These are phyloP conservation scores for Eueremaeus valkanovi DNA, from an alignment of 2,888 invertebrate genomes.

Conservation along the genomic window DNA sequence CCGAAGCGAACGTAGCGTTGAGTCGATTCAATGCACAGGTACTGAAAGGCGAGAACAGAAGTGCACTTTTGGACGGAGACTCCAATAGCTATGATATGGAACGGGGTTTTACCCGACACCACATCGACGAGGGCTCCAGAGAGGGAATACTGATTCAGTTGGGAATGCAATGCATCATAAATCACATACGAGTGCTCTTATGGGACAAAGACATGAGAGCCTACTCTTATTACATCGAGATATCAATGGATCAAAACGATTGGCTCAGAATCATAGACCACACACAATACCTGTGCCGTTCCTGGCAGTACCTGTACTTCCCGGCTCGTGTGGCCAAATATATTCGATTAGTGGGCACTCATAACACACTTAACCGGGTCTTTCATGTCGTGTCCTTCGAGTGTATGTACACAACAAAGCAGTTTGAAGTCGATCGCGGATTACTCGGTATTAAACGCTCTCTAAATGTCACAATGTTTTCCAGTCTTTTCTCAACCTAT, in stretches of 20 bases:
- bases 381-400: constrained; percentile 92
- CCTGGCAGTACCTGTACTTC: constrained; percentile 95
- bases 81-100: constrained; percentile 83
- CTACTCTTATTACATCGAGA: constrained; percentile 76
- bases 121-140: constrained; percentile 64
- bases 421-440: constrained; percentile 63
- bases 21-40: constrained; percentile 76
- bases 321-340: constrained; percentile 75
- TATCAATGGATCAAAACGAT: constrained; percentile 89
- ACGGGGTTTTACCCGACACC: constrained; percentile 81
- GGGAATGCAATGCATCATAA: constrained; percentile 76
- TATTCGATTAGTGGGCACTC: constrained; percentile 67
- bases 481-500: not conserved
- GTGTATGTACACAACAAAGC: constrained; percentile 73
- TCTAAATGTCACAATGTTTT: not conserved
- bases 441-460: constrained; percentile 10
- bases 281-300: constrained; percentile 84
- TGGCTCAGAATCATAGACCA: constrained; percentile 93
- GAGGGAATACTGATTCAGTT: constrained; percentile 81
- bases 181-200: constrained; percentile 83
- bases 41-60: constrained; percentile 80
- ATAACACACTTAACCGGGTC: constrained; percentile 88
- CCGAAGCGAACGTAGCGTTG: constrained; percentile 88
- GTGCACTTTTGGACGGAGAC: constrained; percentile 84
- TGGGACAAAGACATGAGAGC: constrained; percentile 87